phyloP scores from a whole-genome alignment of 1,140 invertebrate species.

The Melanaphis sacchari region DNA sequence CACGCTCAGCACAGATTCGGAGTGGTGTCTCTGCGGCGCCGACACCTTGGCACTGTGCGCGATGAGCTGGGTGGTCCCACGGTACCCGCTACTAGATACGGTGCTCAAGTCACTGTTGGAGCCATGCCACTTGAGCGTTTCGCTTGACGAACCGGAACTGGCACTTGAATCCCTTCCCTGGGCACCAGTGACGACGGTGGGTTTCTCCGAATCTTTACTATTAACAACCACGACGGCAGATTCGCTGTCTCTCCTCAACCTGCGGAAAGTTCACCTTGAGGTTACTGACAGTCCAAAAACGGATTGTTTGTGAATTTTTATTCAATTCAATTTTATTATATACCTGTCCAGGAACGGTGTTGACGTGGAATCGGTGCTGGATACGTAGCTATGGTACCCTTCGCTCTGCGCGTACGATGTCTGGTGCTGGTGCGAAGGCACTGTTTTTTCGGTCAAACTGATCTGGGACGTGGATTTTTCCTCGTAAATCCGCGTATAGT shows the following conservation, averaged over 20 bases:
- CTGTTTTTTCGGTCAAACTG: conserved; percentile 2
- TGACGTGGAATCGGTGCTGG: conserved; percentile 77
- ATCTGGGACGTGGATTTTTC: conserved; percentile 62
- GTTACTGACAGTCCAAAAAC: not conserved
- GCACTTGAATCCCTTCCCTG: conserved; percentile 73
- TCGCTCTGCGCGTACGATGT: conserved; percentile 81
- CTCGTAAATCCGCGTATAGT: conserved; percentile 70
- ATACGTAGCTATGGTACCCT: conserved; percentile 83
- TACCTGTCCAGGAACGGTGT: conserved; percentile 81
- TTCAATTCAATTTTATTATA: not conserved
- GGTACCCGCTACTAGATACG: conserved; percentile 60
- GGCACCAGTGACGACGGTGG: conserved; percentile 58
- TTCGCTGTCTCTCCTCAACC: conserved; percentile 70
- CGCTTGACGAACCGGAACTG: conserved; percentile 74
- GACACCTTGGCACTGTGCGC: conserved; percentile 81
- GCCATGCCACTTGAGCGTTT: conserved; percentile 81
- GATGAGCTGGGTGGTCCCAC: conserved; percentile 69
- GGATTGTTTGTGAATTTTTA: not conserved
- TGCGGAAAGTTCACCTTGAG: conserved; percentile 57
- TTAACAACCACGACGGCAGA: conserved; percentile 64
- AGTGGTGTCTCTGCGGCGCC: conserved; percentile 81
- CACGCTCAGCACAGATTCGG: conserved; percentile 70
- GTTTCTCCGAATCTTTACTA: conserved; percentile 61
- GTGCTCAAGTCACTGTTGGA: conserved; percentile 68
- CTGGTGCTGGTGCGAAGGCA: conserved; percentile 73